A percentile compares a stretch with the other conserved stretches of the same genome.
These are phyloP conservation scores for Chrysaora quinquecirrha DNA, from an alignment of 30 jellyfish, hydroid and myxozoan genomes.

Conservation along the genomic window DNA sequence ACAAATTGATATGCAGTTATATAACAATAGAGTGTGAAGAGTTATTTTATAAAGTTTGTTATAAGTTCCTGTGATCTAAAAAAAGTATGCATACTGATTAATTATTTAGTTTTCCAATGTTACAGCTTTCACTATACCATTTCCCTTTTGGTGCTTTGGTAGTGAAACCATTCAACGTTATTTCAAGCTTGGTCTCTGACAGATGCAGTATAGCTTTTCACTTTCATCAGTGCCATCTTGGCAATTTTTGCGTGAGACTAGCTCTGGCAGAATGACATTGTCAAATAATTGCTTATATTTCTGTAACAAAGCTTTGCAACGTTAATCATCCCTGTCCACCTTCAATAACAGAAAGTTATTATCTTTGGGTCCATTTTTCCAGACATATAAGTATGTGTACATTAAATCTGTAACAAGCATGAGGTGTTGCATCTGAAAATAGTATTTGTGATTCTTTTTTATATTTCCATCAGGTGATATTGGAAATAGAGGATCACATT, in stretches of 20 bases:
- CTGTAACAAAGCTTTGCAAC: conserved; percentile 15
- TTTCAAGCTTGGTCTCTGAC: conserved; percentile 22
- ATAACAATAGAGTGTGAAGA: too few species aligned
- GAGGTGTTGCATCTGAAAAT: conserved; percentile 49
- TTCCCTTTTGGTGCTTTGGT: conserved; percentile 2
- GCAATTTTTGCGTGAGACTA: conserved; percentile 4
- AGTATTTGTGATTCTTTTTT: conserved; percentile 12
- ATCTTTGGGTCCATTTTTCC: conserved; percentile 8
- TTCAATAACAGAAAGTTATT: conserved; percentile 7
- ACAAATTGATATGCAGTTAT: too few species aligned
- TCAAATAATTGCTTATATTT: not conserved
- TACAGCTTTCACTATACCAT: not conserved
- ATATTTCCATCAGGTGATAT: conserved; percentile 6
- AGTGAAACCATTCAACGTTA: conserved; percentile 30
- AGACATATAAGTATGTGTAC: conserved; percentile 12
- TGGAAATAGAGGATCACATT: conserved; percentile 21
- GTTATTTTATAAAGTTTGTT: too few species aligned
- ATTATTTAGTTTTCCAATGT: not conserved
- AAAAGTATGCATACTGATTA: not conserved
- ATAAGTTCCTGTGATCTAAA: too few species aligned
- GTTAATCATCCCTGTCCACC: conserved; percentile 19
- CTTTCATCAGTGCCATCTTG: not conserved
- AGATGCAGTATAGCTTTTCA: conserved; percentile 15
- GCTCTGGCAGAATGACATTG: conserved; percentile 2
- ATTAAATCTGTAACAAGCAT: conserved; percentile 11